Percentiles rank a stretch among this genome's conserved stretches.
Evolutionary conservation across 2,113 vertebrate genomes (phyloP).

Genomic region (Clarias batrachus): DNA sequence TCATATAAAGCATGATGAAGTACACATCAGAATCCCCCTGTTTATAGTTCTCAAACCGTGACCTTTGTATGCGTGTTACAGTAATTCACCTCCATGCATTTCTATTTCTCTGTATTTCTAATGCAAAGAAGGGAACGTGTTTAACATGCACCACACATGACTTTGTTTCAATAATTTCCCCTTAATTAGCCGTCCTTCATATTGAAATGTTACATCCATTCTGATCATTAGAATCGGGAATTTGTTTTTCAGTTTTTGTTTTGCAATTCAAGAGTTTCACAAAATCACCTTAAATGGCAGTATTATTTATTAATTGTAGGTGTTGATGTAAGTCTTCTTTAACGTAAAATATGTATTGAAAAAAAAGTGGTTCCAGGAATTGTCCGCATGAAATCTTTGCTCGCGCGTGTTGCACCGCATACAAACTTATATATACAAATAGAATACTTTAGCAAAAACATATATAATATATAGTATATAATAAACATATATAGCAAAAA

Average conservation of each 20-base stretch:
- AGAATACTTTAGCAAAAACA: too few relatives aligned
- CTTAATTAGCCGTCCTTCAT: constrained; percentile 63
- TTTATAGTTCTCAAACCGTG: background rate
- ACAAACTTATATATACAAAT: too few relatives aligned
- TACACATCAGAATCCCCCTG: background rate
- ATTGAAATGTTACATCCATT: constrained; percentile 62
- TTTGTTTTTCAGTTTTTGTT: background rate
- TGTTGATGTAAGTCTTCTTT: background rate
- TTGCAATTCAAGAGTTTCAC: background rate
- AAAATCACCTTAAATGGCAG: background rate
- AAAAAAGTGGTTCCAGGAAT: background rate
- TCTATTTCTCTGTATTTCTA: constrained; percentile 43
- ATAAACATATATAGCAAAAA: too few relatives aligned
- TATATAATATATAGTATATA: too few relatives aligned
- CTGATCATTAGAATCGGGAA: background rate
- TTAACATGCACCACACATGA: constrained; percentile 61
- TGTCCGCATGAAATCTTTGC: too few relatives aligned
- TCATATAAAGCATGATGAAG: background rate
- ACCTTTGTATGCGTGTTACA: background rate
- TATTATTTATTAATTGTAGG: background rate
- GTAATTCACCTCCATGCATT: background rate
- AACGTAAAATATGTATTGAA: background rate
- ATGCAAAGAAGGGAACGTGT: constrained; percentile 44
- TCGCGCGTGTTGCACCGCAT: too few relatives aligned
- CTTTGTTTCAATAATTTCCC: constrained; percentile 64